Evolutionary conservation across 1,140 invertebrate species (phyloP), one percentile per base, ranked within the genome.

Genomic region (Oryzaephilus surinamensis): DNA sequence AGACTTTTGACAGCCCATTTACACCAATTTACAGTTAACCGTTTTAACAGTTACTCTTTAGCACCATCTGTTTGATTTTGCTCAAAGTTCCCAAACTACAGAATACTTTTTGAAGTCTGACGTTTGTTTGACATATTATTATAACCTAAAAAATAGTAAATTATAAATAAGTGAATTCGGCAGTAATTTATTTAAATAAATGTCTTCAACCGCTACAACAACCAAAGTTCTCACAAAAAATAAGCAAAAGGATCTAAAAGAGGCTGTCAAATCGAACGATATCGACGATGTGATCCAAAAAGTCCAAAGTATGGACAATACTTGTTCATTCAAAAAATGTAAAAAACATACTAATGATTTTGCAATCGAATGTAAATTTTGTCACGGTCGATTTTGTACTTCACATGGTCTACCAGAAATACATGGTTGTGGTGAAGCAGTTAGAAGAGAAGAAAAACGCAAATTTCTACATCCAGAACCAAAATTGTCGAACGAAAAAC

Each of bases 391-490:
- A 39, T 63, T 60, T 49, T 63, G 61, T 40, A 54, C 59, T 12
- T 47, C 42, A 8, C 61, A 63, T 36, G 58, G 55, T 17, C 43
- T 63, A 21, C 61, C 61, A 2, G 61, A 63, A 52, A 54, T 63
- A 16, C 61, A 63, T 44, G 61, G 61, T 4, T 63, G 61, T 51
- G 61, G 59, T n/a, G 59, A 61, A 40, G 59, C 59, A 12, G 54
- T 60, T 4, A 46, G 49, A 42, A 45, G 51, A 23, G 61, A 63
- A 35, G 59, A 63, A 38, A 50, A 43, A 38, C 42, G 46, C 24
- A 57, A 59, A 42, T 60, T 54, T 40, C 21, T 57, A 11, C 59
- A 63, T 45, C 57, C 56, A 0, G 43, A 49, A 15, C 12, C 33
- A 17, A 59, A 59, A 46, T 30, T 61, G n/a, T 40, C 52, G 6